Evolutionary conservation across 35 echinoderm and acorn worm species (phyloP).

Genomic region (Stichopus chloronotus): DNA sequence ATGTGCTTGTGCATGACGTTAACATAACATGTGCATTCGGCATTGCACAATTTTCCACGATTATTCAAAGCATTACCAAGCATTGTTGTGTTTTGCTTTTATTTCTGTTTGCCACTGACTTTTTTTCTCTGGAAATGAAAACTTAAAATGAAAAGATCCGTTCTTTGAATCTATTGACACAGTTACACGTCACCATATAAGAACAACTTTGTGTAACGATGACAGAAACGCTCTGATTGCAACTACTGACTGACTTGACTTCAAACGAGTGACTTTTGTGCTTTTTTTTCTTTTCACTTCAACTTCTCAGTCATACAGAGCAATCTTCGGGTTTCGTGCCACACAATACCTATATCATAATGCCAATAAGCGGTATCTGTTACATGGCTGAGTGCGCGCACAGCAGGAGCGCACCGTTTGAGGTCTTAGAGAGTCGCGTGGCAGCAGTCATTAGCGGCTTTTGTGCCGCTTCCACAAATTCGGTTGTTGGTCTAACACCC

Average conservation of each 20-base stretch:
- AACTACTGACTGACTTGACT: not conserved
- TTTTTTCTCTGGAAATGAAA: no score
- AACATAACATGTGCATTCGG: no score
- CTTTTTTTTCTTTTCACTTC: not conserved
- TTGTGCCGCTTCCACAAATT: constrained; percentile 1
- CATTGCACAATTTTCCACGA: no score
- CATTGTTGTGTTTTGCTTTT: no score
- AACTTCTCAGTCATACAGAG: not conserved
- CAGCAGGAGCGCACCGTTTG: constrained; percentile 33
- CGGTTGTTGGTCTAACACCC: constrained; percentile 52
- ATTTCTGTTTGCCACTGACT: no score
- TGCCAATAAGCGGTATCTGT: constrained; percentile 28
- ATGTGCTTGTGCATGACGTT: no score
- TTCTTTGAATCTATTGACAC: not conserved
- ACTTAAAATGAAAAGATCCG: no score
- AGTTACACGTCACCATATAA: not conserved
- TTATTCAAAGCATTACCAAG: no score
- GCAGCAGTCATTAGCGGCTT: constrained; percentile 32
- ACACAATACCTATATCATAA: not conserved
- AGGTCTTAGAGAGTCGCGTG: constrained; percentile 29
- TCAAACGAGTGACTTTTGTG: not conserved
- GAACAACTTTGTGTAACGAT: not conserved
- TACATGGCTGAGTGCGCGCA: constrained; percentile 54
- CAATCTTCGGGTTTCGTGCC: not conserved
- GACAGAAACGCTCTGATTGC: not conserved